phyloP scores from a whole-genome alignment of 2,888 invertebrate species.

The Drosophila testacea region DNA sequence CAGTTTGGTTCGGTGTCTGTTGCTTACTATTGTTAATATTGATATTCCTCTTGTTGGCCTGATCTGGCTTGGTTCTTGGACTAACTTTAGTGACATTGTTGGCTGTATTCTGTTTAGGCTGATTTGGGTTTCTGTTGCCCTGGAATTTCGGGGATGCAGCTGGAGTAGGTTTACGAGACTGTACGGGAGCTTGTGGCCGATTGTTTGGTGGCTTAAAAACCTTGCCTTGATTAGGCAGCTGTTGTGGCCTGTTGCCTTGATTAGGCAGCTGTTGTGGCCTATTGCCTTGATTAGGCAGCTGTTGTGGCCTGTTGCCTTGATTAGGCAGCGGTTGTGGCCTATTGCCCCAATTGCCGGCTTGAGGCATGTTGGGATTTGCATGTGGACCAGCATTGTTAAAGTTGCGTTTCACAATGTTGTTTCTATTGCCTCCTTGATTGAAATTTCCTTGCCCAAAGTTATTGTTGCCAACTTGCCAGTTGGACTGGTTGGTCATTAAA shows the following conservation, averaged over 20 bases:
- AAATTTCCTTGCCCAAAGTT: neutral
- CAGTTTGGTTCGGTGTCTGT: slow-evolving; percentile 18
- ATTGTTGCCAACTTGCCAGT: slow-evolving; percentile 47
- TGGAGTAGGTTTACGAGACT: slow-evolving; percentile 16
- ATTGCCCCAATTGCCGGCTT: slow-evolving; percentile 22
- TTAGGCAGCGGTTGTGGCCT: slow-evolving; percentile 1
- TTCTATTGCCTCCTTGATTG: slow-evolving; percentile 10
- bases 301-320: slow-evolving; percentile 13
- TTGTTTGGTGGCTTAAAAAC: slow-evolving; percentile 17
- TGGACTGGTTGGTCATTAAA: slow-evolving; percentile 28
- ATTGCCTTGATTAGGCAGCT: neutral
- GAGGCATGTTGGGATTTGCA: slow-evolving; percentile 1
- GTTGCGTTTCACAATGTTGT: slow-evolving; percentile 6
- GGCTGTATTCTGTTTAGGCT: slow-evolving; percentile 3
- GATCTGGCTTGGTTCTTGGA: neutral
- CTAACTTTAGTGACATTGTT: slow-evolving; percentile 4
- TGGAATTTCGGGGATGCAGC: slow-evolving; percentile 9
- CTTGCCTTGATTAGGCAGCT: neutral
- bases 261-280: slow-evolving; percentile 2
- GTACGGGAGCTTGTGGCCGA: slow-evolving; percentile 12
- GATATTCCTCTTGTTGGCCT: slow-evolving; percentile 12
- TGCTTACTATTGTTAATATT: slow-evolving; percentile 12
- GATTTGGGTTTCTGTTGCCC: slow-evolving; percentile 25
- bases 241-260: slow-evolving; percentile 7
- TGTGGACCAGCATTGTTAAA: slow-evolving; percentile 18